These are phyloP conservation scores for Syndactyla subalaris DNA, from an alignment of 2,797 vertebrate species.

Conservation along the genomic window DNA sequence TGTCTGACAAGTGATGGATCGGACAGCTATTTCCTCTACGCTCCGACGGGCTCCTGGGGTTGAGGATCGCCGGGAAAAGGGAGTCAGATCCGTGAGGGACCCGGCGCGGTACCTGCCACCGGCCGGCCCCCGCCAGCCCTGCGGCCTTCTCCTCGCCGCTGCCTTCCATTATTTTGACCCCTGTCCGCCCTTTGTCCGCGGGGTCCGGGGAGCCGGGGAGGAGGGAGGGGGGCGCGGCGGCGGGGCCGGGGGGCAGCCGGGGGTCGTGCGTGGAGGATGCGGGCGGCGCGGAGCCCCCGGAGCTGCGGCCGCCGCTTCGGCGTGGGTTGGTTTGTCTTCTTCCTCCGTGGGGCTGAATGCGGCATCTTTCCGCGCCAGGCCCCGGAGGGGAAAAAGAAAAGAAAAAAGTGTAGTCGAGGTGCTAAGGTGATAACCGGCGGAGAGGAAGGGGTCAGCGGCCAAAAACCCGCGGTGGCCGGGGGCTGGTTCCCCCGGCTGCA, in stretches of 20 bases:
- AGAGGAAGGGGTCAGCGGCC: not conserved
- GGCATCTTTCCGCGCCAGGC: not conserved
- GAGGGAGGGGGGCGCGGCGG: not conserved
- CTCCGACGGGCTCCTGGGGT: not conserved
- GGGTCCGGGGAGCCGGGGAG: not conserved
- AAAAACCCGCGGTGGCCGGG: not conserved
- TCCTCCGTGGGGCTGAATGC: not conserved
- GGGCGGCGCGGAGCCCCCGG: not conserved
- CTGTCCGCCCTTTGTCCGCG: not conserved
- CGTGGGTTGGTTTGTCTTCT: not conserved
- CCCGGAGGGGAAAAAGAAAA: not conserved
- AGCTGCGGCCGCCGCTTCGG: not conserved
- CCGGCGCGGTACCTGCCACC: not conserved
- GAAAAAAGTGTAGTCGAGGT: not conserved
- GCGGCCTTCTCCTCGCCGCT: slow-evolving; percentile 14
- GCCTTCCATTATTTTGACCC: not conserved
- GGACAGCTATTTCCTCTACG: slow-evolving; percentile 33
- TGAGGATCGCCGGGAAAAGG: not conserved
- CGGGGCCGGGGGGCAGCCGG: not conserved
- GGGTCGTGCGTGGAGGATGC: not conserved
- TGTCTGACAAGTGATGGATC: slow-evolving; percentile 58
- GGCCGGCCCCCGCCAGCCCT: not conserved
- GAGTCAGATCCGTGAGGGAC: not conserved
- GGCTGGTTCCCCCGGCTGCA: not conserved
- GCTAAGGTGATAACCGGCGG: not conserved